Evolutionary conservation across 1,140 invertebrate genomes (phyloP).

Genomic region (Cephus cinctus): DNA sequence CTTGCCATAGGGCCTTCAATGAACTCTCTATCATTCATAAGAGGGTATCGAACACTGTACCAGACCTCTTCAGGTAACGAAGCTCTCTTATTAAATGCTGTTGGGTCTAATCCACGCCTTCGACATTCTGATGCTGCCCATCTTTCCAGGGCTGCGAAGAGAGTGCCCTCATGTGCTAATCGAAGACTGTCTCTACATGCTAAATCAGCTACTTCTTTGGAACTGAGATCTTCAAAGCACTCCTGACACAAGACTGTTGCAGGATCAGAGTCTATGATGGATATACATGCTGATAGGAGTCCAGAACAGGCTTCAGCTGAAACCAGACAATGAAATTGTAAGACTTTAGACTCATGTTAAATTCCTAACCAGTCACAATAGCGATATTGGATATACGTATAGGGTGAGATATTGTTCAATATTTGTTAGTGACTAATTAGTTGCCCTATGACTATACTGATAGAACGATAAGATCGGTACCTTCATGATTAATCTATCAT

Average conservation of each 20-base stretch:
- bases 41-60: constrained; percentile 65
- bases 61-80: constrained; percentile 63
- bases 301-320: constrained; percentile 55
- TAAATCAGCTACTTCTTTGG: constrained; percentile 61
- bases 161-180: constrained; percentile 56
- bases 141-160: constrained; percentile 62
- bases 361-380: too few relatives aligned
- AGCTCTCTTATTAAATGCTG: constrained; percentile 60
- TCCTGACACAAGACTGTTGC: constrained; percentile 64
- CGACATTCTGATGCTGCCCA: constrained; percentile 71
- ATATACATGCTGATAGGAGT: constrained; percentile 62
- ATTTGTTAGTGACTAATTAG: too few relatives aligned
- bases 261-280: constrained; percentile 63
- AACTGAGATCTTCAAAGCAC: constrained; percentile 65
- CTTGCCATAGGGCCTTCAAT: constrained; percentile 51
- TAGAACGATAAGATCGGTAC: too few relatives aligned
- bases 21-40: constrained; percentile 65
- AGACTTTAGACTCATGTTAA: too few relatives aligned
- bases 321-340: too few relatives aligned
- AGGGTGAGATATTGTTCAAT: too few relatives aligned
- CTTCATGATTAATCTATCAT: too few relatives aligned
- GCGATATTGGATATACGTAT: too few relatives aligned
- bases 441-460: too few relatives aligned
- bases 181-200: constrained; percentile 62
- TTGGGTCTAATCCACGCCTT: constrained; percentile 62